phyloP scores from a whole-genome alignment of 2,113 vertebrate genomes.

The Cinclus cinclus region DNA sequence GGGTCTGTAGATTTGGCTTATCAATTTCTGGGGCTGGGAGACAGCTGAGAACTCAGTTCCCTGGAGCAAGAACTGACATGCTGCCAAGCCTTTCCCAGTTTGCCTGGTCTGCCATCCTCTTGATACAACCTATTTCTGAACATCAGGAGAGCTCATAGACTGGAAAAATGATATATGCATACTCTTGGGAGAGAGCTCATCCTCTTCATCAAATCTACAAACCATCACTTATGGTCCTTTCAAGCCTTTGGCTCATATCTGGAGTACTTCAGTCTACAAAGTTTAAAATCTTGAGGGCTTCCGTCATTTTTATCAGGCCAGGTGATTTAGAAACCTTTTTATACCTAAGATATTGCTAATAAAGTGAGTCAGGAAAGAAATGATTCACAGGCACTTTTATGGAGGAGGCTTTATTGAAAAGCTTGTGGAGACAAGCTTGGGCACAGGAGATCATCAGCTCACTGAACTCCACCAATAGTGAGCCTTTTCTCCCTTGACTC shows the following conservation, averaged over 20 bases:
- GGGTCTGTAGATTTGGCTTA: slow-evolving; percentile 31
- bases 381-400: background rate
- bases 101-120: background rate
- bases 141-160: background rate
- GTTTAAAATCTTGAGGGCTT: background rate
- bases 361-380: background rate
- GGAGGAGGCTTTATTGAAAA: background rate
- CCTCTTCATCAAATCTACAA: background rate
- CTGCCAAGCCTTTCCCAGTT: background rate
- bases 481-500: background rate
- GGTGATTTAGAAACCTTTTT: background rate
- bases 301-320: background rate
- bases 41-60: slow-evolving; percentile 6
- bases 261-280: background rate
- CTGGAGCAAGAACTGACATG: slow-evolving; percentile 1
- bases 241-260: background rate
- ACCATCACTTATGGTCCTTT: background rate
- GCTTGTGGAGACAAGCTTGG: background rate
- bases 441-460: background rate
- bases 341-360: background rate
- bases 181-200: background rate
- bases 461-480: background rate
- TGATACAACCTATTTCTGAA: background rate
- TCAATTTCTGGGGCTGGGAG: slow-evolving; percentile 27
- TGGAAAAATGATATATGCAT: background rate